A percentile compares a stretch with the other conserved stretches of the same genome.
These are phyloP conservation scores for Ageneiosus marmoratus DNA, from an alignment of 2,113 vertebrate genomes.

Conservation along the genomic window DNA sequence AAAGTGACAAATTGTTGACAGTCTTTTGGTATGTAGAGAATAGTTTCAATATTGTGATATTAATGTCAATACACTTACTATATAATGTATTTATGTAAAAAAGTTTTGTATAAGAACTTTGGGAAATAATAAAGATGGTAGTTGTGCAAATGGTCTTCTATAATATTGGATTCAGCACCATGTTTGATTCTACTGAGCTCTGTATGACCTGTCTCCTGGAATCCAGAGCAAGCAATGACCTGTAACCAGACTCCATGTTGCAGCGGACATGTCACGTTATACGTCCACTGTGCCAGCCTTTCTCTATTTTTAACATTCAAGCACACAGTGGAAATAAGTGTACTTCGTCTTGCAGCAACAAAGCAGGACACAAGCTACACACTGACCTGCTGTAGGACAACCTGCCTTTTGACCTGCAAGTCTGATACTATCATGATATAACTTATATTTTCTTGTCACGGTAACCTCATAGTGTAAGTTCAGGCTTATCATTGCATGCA, in stretches of 20 bases:
- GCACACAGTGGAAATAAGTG: conserved; percentile 6
- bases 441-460: neutral
- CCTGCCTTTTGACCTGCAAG: conserved; percentile 14
- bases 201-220: conserved; percentile 11
- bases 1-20: neutral
- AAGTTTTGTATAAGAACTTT: neutral
- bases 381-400: conserved; percentile 27
- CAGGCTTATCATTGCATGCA: neutral
- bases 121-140: neutral
- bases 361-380: conserved; percentile 22
- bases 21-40: neutral
- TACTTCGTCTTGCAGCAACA: conserved; percentile 23
- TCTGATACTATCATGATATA: neutral
- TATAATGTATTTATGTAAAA: neutral
- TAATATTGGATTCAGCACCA: neutral
- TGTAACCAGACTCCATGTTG: conserved; percentile 50
- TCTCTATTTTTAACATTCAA: conserved; percentile 52
- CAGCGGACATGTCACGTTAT: conserved; percentile 34
- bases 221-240: conserved; percentile 16
- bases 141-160: neutral
- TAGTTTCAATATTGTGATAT: neutral
- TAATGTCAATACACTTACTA: neutral
- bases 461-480: neutral
- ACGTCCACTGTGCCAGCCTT: neutral
- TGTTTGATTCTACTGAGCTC: neutral